Base-by-base conservation (phyloP, 1,140 invertebrate genomes). In the Oryzaephilus surinamensis region DNA sequence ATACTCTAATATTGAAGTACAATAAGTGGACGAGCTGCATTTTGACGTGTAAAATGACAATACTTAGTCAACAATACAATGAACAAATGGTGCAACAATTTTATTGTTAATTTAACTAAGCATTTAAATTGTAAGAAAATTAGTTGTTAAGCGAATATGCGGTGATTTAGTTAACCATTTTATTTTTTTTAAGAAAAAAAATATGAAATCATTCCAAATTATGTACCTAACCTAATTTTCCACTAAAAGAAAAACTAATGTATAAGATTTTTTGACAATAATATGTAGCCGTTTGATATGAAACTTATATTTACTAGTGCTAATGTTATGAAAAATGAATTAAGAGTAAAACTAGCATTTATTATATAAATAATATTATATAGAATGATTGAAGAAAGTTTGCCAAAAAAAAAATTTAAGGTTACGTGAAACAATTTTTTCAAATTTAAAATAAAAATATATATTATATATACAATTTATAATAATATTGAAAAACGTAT, bases 11-110 rank as follows among this genome's bases (percentile, higher is more conserved):
- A n/a, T n/a, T n/a, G n/a, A n/a, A 58, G 55, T 58, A 58, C 55
- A 58, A 58, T 58, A 58, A 58, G 40, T 43, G n/a, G 34, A 40
- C 33, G 38, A 39, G 48, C 53, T 43, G 41, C 43, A 50, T 46
- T 52, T 37, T 56, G 50, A 54, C 57, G 54, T 56, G n/a, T n/a
- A 57, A 58, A 35, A 51, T 54, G 55, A 60, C 55, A 60, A 58
- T 60, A 60, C 54, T 45, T 60, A 60, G 55, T 55, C 14, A 33
- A 33, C 55, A 56, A 60, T 61, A 60, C 57, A 59, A 61, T 59
- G 59, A 60, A 60, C 52, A 57, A 54, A 58, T 62, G 59, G 59
- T 62, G 59, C 58, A 57, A 58, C 50, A 51, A 48, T 47, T 59
- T 50, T 53, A 43, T 54, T 38, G 39, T 43, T 55, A 54, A 55